These are phyloP conservation scores for Lottia scabra DNA, from an alignment of 2,888 invertebrate species.

Conservation along the genomic window DNA sequence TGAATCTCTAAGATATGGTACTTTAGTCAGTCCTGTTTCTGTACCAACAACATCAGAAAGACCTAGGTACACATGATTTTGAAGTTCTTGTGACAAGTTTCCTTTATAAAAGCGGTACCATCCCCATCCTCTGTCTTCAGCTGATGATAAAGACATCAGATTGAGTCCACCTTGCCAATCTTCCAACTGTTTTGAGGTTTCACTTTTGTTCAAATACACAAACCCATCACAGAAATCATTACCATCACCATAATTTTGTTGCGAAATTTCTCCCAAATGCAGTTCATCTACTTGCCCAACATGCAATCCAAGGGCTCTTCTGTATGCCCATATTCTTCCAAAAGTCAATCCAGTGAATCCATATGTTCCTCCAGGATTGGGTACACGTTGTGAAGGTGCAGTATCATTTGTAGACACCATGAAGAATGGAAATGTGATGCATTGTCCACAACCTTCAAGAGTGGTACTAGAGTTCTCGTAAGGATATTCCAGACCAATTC, in stretches of 20 bases:
- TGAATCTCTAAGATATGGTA: slow-evolving; percentile 31
- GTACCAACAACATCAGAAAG: slow-evolving; percentile 16
- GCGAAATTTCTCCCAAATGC: slow-evolving; percentile 27
- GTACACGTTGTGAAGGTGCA: not conserved
- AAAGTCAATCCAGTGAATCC: slow-evolving; percentile 17
- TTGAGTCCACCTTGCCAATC: slow-evolving; percentile 30
- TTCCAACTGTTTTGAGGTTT: slow-evolving; percentile 11
- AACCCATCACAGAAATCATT: slow-evolving; percentile 28
- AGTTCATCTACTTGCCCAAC: slow-evolving; percentile 9
- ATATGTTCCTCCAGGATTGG: slow-evolving; percentile 16
- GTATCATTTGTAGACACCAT: slow-evolving; percentile 7
- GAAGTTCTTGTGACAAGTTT: slow-evolving; percentile 9
- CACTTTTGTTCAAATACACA: slow-evolving; percentile 17
- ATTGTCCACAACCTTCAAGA: slow-evolving; percentile 28
- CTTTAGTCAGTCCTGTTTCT: slow-evolving; percentile 21
- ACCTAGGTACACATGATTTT: slow-evolving; percentile 14
- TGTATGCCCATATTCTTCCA: slow-evolving; percentile 32
- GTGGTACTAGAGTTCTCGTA: slow-evolving; percentile 21
- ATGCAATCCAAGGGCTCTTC: slow-evolving; percentile 17
- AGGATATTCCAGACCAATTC: slow-evolving; percentile 28
- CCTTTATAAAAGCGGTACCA: slow-evolving; percentile 26
- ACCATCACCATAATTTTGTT: slow-evolving; percentile 32
- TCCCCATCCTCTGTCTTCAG: slow-evolving; percentile 24
- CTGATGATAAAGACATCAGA: slow-evolving; percentile 14
- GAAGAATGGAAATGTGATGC: slow-evolving; percentile 29